phyloP scores from a whole-genome alignment of 2,888 invertebrate genomes.

The Thereva unica region DNA sequence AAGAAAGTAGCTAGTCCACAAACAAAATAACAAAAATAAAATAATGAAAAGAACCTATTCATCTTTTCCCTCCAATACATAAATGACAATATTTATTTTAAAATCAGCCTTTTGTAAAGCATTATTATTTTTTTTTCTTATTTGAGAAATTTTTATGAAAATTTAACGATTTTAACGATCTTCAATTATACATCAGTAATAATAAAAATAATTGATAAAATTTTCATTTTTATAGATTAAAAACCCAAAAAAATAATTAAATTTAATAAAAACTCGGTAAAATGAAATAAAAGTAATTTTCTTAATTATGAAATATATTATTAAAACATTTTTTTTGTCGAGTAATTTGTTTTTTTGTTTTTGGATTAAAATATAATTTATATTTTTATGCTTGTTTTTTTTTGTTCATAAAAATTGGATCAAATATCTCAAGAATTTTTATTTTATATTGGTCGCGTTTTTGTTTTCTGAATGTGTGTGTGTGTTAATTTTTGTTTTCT shows the following conservation, averaged over 20 bases:
- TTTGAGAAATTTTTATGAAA: constrained; percentile 8
- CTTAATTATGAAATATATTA: constrained; percentile 2
- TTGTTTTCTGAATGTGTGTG: constrained; percentile 4
- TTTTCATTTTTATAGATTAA: no score
- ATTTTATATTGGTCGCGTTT: constrained; percentile 23
- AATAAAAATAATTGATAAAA: neutral
- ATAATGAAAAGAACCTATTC: neutral
- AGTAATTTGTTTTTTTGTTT: neutral
- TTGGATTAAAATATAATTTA: no score
- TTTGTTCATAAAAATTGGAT: no score
- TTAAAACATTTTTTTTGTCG: constrained; percentile 29
- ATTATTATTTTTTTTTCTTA: constrained; percentile 17
- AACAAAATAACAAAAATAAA: neutral
- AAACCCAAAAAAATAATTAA: no score
- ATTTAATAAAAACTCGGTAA: no score
- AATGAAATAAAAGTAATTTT: constrained; percentile 2
- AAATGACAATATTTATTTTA: constrained; percentile 14
- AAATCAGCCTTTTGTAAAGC: constrained; percentile 27
- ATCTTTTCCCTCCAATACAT: constrained; percentile 4
- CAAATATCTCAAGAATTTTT: no score
- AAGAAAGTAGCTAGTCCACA: no score
- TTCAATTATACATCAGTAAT: neutral
- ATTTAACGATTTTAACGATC: neutral
- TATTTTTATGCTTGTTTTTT: no score
- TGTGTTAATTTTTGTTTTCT: no score